Conservation (phyloP, 2,888 invertebrate genomes). For the Nemoura dubitans region DNA sequence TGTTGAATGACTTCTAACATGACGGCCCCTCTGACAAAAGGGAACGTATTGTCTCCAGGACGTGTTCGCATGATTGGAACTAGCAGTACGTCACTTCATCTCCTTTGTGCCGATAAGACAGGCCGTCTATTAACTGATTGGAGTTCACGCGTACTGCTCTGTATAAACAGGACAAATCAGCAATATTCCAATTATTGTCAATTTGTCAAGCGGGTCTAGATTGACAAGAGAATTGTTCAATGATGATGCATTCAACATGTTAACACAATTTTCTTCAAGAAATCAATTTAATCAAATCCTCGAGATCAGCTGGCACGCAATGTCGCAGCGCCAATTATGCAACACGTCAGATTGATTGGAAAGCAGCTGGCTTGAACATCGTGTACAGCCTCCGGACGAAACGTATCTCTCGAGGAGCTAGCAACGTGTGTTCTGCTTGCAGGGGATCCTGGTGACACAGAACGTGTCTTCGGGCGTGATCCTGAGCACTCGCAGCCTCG, state of each 20-base stretch:
- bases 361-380: neutral
- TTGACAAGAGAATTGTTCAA: neutral
- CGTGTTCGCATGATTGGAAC: neutral
- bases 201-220: neutral
- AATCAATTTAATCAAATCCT: neutral
- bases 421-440: conserved; percentile 47
- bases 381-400: neutral
- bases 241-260: neutral
- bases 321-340: neutral
- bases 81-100: neutral
- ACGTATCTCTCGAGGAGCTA: neutral
- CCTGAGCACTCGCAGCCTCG: conserved; percentile 87
- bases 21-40: neutral
- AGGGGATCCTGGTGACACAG: conserved; percentile 81
- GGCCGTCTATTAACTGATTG: neutral
- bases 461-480: conserved; percentile 86
- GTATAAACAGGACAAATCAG: neutral
- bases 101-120: neutral
- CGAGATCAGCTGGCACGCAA: neutral
- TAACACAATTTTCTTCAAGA: neutral
- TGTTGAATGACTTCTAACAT: conserved; percentile 5
- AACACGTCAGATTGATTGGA: neutral
- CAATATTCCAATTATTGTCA: conserved; percentile 12
- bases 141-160: neutral
- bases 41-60: neutral